Base-by-base conservation (phyloP, 2,888 invertebrate genomes). In the Tolmerus cingulatus region DNA sequence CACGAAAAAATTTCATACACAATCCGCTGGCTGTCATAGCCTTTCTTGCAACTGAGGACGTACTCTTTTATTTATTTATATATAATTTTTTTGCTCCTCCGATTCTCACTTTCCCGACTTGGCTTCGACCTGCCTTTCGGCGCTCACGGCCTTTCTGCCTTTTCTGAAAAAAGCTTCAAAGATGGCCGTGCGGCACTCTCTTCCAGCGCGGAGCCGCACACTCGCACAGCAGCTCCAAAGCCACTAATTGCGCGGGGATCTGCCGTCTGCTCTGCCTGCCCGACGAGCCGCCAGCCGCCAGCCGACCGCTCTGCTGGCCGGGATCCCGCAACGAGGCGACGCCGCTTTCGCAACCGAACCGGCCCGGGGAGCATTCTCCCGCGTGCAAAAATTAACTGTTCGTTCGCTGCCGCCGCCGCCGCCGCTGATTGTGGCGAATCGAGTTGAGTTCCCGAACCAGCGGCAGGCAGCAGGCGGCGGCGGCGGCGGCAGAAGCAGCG, bases 141-240 rank as follows among this genome's bases (percentile, higher is more conserved):
- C 23, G 34, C 74, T 34, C 34, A 37, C 74, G 37, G 84, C 84
- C 74, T 84, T 84, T 74, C 74, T 74, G 74, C 55, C 57, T 30
- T 40, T 74, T 84, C 84, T 84, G 76, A 86, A 76, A 77, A 86
- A 76, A 86, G 77, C 76, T 77, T 37, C 43, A 86, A 86, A 86
- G 86, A 86, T 86, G 86, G 86, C 86, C 78, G 86, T 78, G 55
- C 86, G 57, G 74, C 77, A 55, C 74, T 74, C 84, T 84, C 84
- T 43, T 43, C 43, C 43, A 30, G 81, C 74, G 74, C 74, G 5
- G 14, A 74, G 30, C 30, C 74, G 34, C 74, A 74, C 74, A 74
- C 27, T 74, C 27, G 74, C 74, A 34, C 30, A 34, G 74, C 74
- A 74, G 51, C 51, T 51, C 51, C n/a, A 51, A 51, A 19, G 16